These are phyloP conservation scores for Parascotia fuliginaria DNA, from an alignment of 2,888 invertebrate genomes.

Conservation along the genomic window DNA sequence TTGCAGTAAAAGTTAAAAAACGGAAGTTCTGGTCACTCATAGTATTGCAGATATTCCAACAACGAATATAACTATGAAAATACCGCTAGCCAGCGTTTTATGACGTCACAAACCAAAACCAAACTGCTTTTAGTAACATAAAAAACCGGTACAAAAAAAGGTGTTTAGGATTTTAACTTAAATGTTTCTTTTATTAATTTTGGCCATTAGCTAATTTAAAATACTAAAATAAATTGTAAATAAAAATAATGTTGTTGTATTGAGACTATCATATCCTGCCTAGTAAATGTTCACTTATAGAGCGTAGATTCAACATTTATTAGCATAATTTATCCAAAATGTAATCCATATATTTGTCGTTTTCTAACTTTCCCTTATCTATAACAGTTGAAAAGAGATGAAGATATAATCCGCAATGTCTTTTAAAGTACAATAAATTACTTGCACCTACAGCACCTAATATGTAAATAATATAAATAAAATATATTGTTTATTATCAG, in stretches of 20 bases:
- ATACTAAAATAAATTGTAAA: background rate
- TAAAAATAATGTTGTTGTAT: constrained; percentile 27
- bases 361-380: constrained; percentile 38
- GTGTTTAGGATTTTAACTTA: no score
- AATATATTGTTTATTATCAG: background rate
- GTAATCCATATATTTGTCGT: constrained; percentile 8
- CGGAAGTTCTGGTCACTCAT: no score
- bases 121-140: no score
- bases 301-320: constrained; percentile 1
- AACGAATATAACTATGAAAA: no score
- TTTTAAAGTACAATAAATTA: constrained; percentile 36
- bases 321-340: background rate
- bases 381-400: constrained; percentile 15
- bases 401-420: constrained; percentile 13
- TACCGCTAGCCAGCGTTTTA: no score
- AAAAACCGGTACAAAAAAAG: no score
- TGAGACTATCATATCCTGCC: constrained; percentile 26
- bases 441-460: background rate
- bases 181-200: no score
- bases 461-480: background rate
- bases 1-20: no score
- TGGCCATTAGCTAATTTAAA: background rate
- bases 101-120: no score
- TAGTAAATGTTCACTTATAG: constrained; percentile 28
- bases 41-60: no score